phyloP scores from a whole-genome alignment of 2,888 invertebrate genomes.

The Ormyrus nitidulus region DNA sequence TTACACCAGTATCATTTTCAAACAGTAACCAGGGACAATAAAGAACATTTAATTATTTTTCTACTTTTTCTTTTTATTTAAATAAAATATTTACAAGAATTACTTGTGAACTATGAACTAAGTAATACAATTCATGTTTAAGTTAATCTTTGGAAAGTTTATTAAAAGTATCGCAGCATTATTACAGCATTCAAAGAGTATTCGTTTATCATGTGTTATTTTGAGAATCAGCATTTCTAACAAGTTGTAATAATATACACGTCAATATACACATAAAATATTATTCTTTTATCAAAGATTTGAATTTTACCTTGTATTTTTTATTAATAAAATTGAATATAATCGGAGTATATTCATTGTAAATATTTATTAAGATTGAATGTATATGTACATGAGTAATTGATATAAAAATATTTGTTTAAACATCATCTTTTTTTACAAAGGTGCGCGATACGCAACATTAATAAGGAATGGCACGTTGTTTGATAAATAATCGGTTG shows the following conservation, averaged over 20 bases:
- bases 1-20: too few species aligned
- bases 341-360: conserved; percentile 46
- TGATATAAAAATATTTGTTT: conserved; percentile 52
- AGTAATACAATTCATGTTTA: conserved; percentile 31
- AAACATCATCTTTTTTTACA: conserved; percentile 36
- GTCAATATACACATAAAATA: conserved; percentile 54
- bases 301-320: conserved; percentile 37
- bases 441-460: conserved; percentile 22
- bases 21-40: too few species aligned
- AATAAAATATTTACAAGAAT: conserved; percentile 50
- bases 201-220: conserved; percentile 24
- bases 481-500: conserved; percentile 43
- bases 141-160: conserved; percentile 49
- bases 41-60: conserved; percentile 1
- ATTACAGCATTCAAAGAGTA: conserved; percentile 27
- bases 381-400: conserved; percentile 45
- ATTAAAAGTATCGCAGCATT: conserved; percentile 40
- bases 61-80: conserved; percentile 42
- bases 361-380: conserved; percentile 52
- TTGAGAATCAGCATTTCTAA: conserved; percentile 39
- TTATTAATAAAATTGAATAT: conserved; percentile 44
- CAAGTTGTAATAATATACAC: conserved; percentile 38
- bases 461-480: conserved; percentile 54
- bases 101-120: conserved; percentile 36
- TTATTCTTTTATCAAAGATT: conserved; percentile 54